Evolutionary conservation across 2,888 invertebrate species (phyloP), one percentile per base, ranked within the genome.

Genomic region (Epicampocera succincta): DNA sequence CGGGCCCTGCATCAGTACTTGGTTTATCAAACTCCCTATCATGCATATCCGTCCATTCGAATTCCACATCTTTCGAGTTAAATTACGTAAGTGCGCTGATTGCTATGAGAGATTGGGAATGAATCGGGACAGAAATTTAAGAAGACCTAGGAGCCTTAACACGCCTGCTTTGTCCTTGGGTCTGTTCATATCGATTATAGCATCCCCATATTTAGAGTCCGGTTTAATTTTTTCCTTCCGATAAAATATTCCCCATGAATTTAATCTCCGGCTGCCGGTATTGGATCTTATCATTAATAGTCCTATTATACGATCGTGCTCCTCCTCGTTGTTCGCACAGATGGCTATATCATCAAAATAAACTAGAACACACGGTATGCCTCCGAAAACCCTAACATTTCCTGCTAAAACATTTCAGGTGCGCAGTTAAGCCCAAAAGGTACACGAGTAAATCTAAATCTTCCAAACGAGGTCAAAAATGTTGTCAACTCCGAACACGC

Each of bases 21-120:
- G 25, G 25, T 25, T 2, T 81, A 12, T 80, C 38, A n/a, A 78
- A 58, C n/a, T 60, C 61, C 33, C 60, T 44, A 9, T 58, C 56
- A 54, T 85, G 83, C 11, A 11, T 19, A 1, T 61, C 38, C 2
- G 50, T 25, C 21, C 50, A 25, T 50, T 25, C 12, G 21, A 48
- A 48, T 48, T 17, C 25, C 25, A 25, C 25, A 25, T 25, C 25
- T 25, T 25, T 25, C 25, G 25, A 25, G 25, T 25, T 25, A 25
- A 25, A 5, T 25, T 25, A 2, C 25, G 2, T 5, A 25, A 25
- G 2, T 25, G 25, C 3, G 50, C 21, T 12, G 21, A 50, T 25
- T 50, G 25, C 12, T 13, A 13, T 5, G 50, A 50, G 1, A 50
- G 50, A 13, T 50, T 50, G 2, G 50, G 50, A 50, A 50, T 50